These are phyloP conservation scores for Crematogaster levior DNA, from an alignment of 2,888 invertebrate genomes.

Conservation along the genomic window DNA sequence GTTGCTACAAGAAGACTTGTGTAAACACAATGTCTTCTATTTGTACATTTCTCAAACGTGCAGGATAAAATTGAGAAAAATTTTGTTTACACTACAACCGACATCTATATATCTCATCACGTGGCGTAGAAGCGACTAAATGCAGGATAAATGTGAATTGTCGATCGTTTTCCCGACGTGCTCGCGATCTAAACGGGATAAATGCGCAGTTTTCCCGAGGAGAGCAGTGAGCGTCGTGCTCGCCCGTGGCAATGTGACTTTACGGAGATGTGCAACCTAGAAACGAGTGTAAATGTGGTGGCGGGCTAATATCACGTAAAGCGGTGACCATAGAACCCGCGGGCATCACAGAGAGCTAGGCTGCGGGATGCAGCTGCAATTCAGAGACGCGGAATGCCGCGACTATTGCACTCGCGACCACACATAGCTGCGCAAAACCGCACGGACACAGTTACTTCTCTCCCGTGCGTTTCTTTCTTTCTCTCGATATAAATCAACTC, in stretches of 20 bases:
- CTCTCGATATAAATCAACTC: conserved; percentile 79
- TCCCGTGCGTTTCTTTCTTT: conserved; percentile 62
- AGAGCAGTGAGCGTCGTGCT: not conserved
- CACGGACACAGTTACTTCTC: conserved; percentile 24
- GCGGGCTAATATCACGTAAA: conserved; percentile 64
- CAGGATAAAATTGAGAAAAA: conserved; percentile 11
- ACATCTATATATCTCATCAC: not conserved
- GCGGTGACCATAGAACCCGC: conserved; percentile 14
- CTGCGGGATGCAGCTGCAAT: conserved; percentile 53
- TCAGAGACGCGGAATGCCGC: conserved; percentile 65
- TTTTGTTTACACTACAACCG: not conserved
- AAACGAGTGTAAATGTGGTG: conserved; percentile 56
- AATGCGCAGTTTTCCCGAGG: conserved; percentile 1
- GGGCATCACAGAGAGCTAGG: conserved; percentile 46
- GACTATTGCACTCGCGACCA: conserved; percentile 66
- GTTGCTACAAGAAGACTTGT: not conserved
- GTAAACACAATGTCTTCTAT: not conserved
- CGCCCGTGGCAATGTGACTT: not conserved
- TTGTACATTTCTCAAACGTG: not conserved
- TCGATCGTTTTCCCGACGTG: conserved; percentile 1
- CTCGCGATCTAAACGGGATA: conserved; percentile 30
- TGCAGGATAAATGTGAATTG: conserved; percentile 22
- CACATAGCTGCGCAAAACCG: conserved; percentile 29
- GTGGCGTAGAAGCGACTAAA: not conserved
- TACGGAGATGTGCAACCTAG: conserved; percentile 19